Conservation (phyloP, 92 coral and sea anemone genomes). For the Heteractis magnifica region DNA sequence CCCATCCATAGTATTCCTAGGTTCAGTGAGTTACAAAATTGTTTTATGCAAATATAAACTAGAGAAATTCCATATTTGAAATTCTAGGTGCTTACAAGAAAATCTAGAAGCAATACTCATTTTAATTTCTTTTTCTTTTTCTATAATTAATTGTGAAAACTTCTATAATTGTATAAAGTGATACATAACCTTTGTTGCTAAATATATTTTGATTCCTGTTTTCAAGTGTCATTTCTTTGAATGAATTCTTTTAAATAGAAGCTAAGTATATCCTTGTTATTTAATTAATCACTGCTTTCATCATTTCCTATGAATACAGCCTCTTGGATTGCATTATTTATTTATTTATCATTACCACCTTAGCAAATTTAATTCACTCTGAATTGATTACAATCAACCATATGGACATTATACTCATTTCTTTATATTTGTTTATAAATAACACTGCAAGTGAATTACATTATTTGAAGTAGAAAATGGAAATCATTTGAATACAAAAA, state of each 20-base stretch:
- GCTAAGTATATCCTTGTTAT: neutral
- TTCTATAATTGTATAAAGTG: no score
- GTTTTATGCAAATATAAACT: neutral
- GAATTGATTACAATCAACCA: neutral
- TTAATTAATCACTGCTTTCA: neutral
- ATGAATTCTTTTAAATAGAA: neutral
- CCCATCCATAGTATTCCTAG: neutral
- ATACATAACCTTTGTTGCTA: no score
- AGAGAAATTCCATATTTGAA: neutral
- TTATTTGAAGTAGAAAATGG: no score
- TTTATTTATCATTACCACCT: neutral
- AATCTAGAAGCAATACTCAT: neutral
- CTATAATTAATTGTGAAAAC: neutral
- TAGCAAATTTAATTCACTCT: neutral
- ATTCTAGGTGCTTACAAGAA: neutral
- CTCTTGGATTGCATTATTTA: neutral
- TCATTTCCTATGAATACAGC: neutral
- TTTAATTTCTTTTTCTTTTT: neutral
- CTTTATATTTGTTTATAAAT: neutral
- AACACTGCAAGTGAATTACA: no score
- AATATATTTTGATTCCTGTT: neutral
- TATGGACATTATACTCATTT: neutral
- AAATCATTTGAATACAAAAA: no score
- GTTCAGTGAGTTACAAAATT: neutral
- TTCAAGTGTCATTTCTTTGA: neutral